A percentile compares a stretch with the other conserved stretches of the same genome.
These are phyloP conservation scores for Triplophysa rosa DNA, from an alignment of 2,113 vertebrate genomes.

Conservation along the genomic window DNA sequence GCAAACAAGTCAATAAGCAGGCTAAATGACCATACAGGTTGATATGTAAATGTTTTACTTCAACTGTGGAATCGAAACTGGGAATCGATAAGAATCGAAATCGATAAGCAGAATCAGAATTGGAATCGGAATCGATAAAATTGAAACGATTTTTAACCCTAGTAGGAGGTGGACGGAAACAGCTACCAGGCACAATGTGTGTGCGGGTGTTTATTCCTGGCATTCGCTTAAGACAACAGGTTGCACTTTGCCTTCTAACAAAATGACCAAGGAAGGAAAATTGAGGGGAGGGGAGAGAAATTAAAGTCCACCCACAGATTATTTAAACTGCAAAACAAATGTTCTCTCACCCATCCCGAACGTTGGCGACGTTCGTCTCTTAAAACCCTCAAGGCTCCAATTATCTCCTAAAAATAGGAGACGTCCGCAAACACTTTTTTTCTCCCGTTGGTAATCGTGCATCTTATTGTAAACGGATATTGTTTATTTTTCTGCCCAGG, in stretches of 20 bases:
- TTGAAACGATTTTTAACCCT: too few species aligned
- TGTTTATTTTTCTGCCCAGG: background rate
- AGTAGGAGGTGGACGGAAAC: background rate
- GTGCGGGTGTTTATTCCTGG: constrained; percentile 25
- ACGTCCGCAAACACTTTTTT: background rate
- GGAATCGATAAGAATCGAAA: too few species aligned
- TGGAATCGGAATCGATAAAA: too few species aligned
- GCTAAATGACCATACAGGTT: too few species aligned
- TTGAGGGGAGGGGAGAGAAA: background rate
- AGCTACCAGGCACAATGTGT: constrained; percentile 22
- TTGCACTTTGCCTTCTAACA: constrained; percentile 4
- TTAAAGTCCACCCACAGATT: constrained; percentile 18
- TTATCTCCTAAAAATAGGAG: background rate
- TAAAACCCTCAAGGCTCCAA: background rate
- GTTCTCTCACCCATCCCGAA: background rate
- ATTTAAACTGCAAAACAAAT: constrained; percentile 25
- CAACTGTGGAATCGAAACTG: too few species aligned
- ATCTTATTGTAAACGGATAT: background rate
- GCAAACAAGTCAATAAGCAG: too few species aligned
- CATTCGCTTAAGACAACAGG: constrained; percentile 12
- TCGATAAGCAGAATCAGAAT: too few species aligned
- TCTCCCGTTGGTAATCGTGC: background rate
- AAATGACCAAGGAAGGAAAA: constrained; percentile 3
- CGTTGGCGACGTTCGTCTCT: background rate
- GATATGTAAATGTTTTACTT: too few species aligned